Evolutionary conservation across 2,888 invertebrate genomes (phyloP), one percentile per base, ranked within the genome.

Genomic region (Drosophila pegasa): DNA sequence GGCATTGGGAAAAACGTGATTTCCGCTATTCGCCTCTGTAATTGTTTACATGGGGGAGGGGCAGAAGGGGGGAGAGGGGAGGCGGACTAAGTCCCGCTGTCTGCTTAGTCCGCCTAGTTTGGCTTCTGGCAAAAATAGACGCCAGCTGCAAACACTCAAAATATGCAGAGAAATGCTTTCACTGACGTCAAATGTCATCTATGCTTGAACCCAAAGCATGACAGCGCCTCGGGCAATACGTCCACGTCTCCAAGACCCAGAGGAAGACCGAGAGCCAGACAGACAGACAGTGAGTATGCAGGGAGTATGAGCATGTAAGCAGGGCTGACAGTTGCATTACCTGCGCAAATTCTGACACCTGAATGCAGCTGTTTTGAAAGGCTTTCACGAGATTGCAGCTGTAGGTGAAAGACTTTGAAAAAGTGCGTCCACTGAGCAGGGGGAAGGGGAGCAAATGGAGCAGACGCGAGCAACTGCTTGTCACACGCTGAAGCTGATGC

Each of bases 1-100:
- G 67, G 67, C 66, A 59, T 65, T 64, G 69, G 70, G 64, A 77
- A 79, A 87, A 85, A 76, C 85, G 85, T 85, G 85, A 85, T 88
- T 85, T 88, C 88, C 85, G 85, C 78, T 80, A 71, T 72, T 78
- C 67, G 69, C 45, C 61, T 47, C 64, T 71, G 57, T 74, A 86
- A 80, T 78, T 87, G 80, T 80, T 79, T 66, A 56, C 72, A 60
- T 63, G 14, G 38, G 40, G 6, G 25, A 16, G 18, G 8, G 12
- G 16, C 2, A 2, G 4, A 2, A 25, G 16, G 56, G 9, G 14
- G n/a, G 10, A 18, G 38, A 2, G 6, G 18, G n/a, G 22, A n/a
- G 8, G 27, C 20, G 5, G 27, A 22, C 8, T 41, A 14, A 40
- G 38, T 22, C 48, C n/a, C 41, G 18, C 35, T 51, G 56, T 33